phyloP scores from a whole-genome alignment of 2,797 vertebrate genomes.

The Liasis olivaceus region DNA sequence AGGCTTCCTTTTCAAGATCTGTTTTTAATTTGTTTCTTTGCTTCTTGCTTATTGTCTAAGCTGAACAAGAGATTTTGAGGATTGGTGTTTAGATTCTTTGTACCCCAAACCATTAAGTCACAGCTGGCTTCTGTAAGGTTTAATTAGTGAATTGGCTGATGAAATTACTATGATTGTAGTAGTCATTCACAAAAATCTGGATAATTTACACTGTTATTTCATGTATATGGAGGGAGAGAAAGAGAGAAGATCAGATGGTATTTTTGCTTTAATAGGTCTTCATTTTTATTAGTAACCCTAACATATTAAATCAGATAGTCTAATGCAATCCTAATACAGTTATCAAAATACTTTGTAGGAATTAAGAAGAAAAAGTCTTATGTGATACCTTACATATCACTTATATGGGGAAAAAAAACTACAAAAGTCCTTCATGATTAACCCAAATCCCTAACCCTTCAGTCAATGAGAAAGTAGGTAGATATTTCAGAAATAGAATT shows the following conservation, averaged over 20 bases:
- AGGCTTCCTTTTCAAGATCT: neutral
- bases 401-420: neutral
- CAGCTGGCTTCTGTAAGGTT: neutral
- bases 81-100: neutral
- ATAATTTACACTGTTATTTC: neutral
- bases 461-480: conserved; percentile 4
- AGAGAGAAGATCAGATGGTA: neutral
- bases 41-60: neutral
- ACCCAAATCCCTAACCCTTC: neutral
- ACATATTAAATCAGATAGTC: neutral
- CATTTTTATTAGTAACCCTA: neutral
- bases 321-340: neutral
- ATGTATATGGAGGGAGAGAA: neutral
- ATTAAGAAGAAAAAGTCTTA: neutral
- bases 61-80: neutral
- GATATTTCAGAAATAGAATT: conserved; percentile 4
- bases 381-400: neutral
- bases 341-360: neutral
- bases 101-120: neutral
- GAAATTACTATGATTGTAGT: neutral
- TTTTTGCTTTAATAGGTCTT: conserved; percentile 1
- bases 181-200: neutral
- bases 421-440: conserved; percentile 4
- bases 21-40: neutral
- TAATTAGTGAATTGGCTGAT: neutral